Evolutionary conservation across 2,797 vertebrate species (phyloP), one percentile per base, ranked within the genome.

Genomic region (Sebastes minor): DNA sequence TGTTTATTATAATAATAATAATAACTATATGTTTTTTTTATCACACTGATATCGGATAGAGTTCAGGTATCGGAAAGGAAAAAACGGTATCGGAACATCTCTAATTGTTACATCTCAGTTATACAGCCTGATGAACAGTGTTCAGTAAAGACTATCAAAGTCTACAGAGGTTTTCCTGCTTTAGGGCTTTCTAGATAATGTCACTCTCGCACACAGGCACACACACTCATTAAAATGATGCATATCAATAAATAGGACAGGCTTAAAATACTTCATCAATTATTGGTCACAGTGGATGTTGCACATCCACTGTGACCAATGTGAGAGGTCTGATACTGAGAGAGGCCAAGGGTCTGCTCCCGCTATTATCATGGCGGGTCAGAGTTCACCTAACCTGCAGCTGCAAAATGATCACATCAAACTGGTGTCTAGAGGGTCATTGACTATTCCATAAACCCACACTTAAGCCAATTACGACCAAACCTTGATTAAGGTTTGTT

Each of bases 391-490:
- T 89, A 91, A 92, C 94, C 91, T 81, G 69, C 88, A 83, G 81
- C 81, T 86, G 76, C 79, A 90, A 90, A 90, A 93, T 89, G 73
- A 94, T 90, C 82, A 88, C 84, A 92, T 92, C 83, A 91, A 89
- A 92, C 85, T 79, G 66, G 87, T 88, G 85, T 84, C 92, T 79
- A 61, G 91, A 91, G 91, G 82, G 75, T 88, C 78, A 89, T 83
- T 86, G 90, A 90, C 80, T 85, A 70, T 84, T 88, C 77, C 74
- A 93, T 90, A 90, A 91, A 88, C 63, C 77, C 27, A 76, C 86
- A 94, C 85, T 89, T 90, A 88, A 87, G 87, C 84, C 90, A 93
- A 93, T 95, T 93, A 94, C 85, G 82, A 82, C 32, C 62, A 78
- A 85, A 67, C 70, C 76, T 82, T 88, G 68, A 90, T 92, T 81